Base-by-base conservation (phyloP, 53 echinoderm and acorn worm species). In the Crossaster papposus region DNA sequence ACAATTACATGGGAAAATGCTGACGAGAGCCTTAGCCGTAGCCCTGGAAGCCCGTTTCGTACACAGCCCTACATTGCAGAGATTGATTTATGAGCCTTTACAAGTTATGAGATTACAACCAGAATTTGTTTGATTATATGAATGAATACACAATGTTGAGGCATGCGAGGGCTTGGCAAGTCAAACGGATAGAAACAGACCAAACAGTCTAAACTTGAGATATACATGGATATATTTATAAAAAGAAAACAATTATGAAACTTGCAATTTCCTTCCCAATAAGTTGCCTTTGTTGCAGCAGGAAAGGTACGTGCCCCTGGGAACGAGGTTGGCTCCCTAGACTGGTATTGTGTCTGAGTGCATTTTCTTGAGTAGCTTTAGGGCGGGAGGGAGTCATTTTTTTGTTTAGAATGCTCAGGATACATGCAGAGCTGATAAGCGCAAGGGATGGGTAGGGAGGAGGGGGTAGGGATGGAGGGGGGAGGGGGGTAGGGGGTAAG, bases 401-500 rank as follows among this genome's bases (percentile, higher is more conserved):
- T 44, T 44, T 44, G 5, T 44, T 44, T 44, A 7, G 13, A 51
- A 20, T 58, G 77, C 76, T 76, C 23, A 76, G 62, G 87, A 77
- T 26, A n/a, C 87, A 77, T 22, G 77, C 77, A 55, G 87, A 77
- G 58, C 24, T 17, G 75, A 82, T 35, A 17, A 38, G 32, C 65
- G 11, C 44, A 9, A 44, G 38, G 7, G n/a, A n/a, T n/a, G n/a
- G n/a, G n/a, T n/a, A n/a, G n/a, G n/a, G n/a, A n/a, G n/a, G n/a
- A n/a, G n/a, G n/a, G n/a, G n/a, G n/a, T n/a, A n/a, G n/a, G n/a
- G n/a, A n/a, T n/a, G n/a, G n/a, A n/a, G 38, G 44, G 8, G 62
- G 64, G 52, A 15, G 72, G 29, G 54, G 32, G 77, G 31, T 85
- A 44, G 38, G 7, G 38, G 44, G 8, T 33, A 35, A 31, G 17